Evolutionary conservation across 2,797 vertebrate genomes (phyloP).

Genomic region (Gallirallus australis): DNA sequence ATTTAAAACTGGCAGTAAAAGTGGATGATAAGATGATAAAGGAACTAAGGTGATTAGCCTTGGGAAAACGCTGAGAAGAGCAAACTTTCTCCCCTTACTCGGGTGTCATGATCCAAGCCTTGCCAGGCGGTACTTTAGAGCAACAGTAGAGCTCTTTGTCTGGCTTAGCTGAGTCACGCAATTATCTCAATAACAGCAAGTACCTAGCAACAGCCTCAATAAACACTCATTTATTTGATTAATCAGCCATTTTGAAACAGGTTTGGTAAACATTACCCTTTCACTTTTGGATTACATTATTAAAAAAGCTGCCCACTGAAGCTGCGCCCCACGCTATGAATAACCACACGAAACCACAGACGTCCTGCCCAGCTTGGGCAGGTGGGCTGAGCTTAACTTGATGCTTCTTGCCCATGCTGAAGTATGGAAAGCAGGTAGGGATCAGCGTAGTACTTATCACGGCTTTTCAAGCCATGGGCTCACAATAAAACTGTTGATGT

Average conservation of each 20-base stretch:
- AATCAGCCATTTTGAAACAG: conserved; percentile 59
- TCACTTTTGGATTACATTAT: conserved; percentile 41
- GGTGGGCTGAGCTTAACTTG: not conserved
- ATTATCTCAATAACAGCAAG: conserved; percentile 64
- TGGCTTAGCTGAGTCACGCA: conserved; percentile 60
- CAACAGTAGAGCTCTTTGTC: conserved; percentile 62
- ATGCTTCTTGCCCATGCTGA: not conserved
- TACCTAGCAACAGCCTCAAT: conserved; percentile 62
- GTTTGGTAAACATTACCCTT: conserved; percentile 51
- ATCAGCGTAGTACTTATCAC: rapidly evolving
- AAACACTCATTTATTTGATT: conserved; percentile 69
- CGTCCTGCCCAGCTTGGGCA: not conserved
- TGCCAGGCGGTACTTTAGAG: not conserved
- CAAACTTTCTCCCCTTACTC: not conserved
- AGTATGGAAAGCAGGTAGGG: not conserved
- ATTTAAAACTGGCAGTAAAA: not conserved
- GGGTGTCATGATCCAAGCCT: not conserved
- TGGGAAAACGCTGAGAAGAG: not conserved
- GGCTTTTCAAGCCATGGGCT: not conserved
- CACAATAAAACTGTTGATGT: not conserved
- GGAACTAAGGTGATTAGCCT: not conserved
- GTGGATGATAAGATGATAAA: not conserved
- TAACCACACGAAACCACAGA: not conserved
- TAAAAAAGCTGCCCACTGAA: conserved; percentile 32
- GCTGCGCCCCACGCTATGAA: conserved; percentile 2